Conservation (phyloP, 1,140 invertebrate species). For the Glossosoma conforme region DNA sequence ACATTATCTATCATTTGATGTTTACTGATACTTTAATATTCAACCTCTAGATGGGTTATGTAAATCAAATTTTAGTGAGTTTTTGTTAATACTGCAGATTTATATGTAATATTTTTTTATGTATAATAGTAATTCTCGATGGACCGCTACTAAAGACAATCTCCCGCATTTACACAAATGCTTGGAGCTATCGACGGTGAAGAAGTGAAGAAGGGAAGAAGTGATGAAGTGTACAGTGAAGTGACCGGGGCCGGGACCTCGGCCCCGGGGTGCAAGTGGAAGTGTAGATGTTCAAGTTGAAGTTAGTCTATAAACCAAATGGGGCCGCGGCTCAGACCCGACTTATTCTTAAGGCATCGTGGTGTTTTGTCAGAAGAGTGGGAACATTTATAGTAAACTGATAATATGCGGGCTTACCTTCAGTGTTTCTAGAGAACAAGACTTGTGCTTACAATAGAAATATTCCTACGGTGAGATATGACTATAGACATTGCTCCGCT, state of each 20-base stretch:
- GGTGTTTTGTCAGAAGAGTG: constrained; percentile 15
- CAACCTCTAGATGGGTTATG: constrained; percentile 24
- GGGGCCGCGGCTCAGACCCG: not conserved
- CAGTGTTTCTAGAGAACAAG: constrained; percentile 25
- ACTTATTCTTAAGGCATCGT: constrained; percentile 21
- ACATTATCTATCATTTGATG: constrained; percentile 4
- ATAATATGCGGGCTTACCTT: constrained; percentile 10
- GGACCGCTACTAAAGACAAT: constrained; percentile 22
- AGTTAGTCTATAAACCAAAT: too few species aligned
- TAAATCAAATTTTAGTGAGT: constrained; percentile 23
- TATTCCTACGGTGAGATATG: constrained; percentile 7
- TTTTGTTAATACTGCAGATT: constrained; percentile 25
- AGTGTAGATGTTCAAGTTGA: too few species aligned
- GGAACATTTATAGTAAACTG: constrained; percentile 13
- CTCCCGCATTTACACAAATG: constrained; percentile 16
- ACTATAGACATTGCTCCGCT: constrained; percentile 1
- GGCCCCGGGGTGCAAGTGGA: too few species aligned
- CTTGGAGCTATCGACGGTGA: constrained; percentile 6
- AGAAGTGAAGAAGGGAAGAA: too few species aligned
- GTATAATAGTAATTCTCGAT: constrained; percentile 17
- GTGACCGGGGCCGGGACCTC: too few species aligned
- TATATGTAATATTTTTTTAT: constrained; percentile 29
- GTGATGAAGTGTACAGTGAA: constrained; percentile 27
- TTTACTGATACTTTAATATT: constrained; percentile 10
- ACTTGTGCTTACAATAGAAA: constrained; percentile 17